Base-by-base conservation (phyloP, 1,140 invertebrate species). In the Drosophila sechellia region DNA sequence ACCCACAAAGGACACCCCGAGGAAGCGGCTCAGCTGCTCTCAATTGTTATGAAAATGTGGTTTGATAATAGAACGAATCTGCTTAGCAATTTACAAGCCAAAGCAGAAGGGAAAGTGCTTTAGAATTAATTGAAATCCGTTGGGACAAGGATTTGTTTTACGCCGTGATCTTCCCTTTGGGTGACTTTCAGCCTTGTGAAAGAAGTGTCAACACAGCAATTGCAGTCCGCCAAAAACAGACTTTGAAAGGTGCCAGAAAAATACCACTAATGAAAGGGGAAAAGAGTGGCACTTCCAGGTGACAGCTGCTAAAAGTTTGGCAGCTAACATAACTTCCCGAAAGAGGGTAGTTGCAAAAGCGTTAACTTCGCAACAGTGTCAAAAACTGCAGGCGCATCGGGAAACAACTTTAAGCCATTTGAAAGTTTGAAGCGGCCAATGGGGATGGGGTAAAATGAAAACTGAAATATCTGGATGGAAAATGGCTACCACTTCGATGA, bases 281-380 rank as follows among this genome's bases (percentile, higher is more conserved):
- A 56, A 43, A 56, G 5, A 13, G n/a, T 11, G 13, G 8, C 6
- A 20, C 27, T 70, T 71, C 27, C 35, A 12, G 52, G 43, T 49
- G 68, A 71, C 68, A 70, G 50, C 65, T 70, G 64, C 50, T 40
- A 37, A 57, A 70, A 71, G 52, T 70, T 70, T 25, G 11, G 52
- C 52, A 57, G 37, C 31, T 35, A 50, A 57, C 43, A 57, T 49
- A 70, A 70, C 50, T 42, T 35, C 35, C 64, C 34, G 46, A 25
- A 15, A n/a, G 49, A 6, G 31, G 22, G 31, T 4, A 45, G 25
- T 27, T 37, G 40, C 5, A 48, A 39, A 71, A 49, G 35, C 49
- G 22, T 57, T 57, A 70, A 71, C 65, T 71, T 71, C 42, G 35
- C 65, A 70, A 70, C 68, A 70, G 64, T 71, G 65, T 71, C 68